Percentiles rank a stretch among this genome's conserved stretches.
Conservation (phyloP, 2,797 vertebrate species). For the Momotus momota region DNA sequence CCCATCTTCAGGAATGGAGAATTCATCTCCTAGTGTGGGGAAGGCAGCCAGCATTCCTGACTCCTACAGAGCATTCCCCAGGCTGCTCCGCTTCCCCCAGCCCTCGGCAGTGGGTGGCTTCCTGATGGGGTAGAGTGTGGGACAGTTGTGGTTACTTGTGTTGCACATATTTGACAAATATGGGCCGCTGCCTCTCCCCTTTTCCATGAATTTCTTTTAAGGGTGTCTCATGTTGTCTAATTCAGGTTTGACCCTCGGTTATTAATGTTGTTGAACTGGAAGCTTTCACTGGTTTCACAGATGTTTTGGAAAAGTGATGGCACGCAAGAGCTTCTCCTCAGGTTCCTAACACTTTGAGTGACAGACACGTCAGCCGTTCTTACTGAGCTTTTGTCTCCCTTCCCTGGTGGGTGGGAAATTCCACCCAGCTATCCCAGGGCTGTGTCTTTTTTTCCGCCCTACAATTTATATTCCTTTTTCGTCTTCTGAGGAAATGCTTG, state of each 20-base stretch:
- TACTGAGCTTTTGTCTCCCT: conserved; percentile 41
- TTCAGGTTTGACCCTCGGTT: background rate
- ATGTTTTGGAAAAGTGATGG: background rate
- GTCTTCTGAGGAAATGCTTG: conserved; percentile 35
- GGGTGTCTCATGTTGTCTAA: background rate
- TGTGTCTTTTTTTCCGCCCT: conserved; percentile 33
- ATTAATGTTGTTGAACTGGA: background rate
- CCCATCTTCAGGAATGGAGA: conserved; percentile 16
- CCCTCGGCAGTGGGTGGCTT: background rate
- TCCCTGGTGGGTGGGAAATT: conserved; percentile 38
- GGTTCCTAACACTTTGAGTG: background rate
- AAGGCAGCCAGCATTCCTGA: conserved; percentile 41
- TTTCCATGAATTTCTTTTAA: background rate
- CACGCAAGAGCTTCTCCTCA: background rate
- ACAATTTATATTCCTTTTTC: conserved; percentile 40
- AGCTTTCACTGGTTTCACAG: conserved; percentile 10
- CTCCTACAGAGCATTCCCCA: conserved; percentile 22
- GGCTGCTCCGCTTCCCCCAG: conserved; percentile 9
- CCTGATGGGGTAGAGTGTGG: background rate
- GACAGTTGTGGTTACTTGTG: background rate
- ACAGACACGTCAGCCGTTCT: background rate
- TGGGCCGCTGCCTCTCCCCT: background rate
- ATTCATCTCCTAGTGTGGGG: background rate
- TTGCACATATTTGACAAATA: conserved; percentile 7
- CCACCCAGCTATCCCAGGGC: conserved; percentile 33